Base-by-base conservation (phyloP, 1,140 invertebrate species). In the Aphelenchoides fujianensis region DNA sequence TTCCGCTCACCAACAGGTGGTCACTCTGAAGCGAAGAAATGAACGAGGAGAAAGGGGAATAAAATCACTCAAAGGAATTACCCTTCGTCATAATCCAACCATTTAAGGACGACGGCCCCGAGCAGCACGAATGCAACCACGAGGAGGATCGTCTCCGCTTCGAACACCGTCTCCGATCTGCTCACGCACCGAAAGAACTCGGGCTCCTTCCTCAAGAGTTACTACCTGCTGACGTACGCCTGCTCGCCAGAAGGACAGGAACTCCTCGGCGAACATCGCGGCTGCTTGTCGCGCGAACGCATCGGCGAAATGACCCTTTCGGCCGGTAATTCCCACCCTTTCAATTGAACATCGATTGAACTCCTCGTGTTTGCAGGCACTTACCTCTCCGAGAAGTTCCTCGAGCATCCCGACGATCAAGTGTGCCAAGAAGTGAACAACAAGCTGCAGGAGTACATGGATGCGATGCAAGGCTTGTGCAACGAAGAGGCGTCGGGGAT, bases 231-330 rank as follows among this genome's bases (percentile, higher is more conserved):
- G 34, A 83, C 80, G 12, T 83, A 81, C 64, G 82, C 82, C 31
- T 83, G 82, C 64, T 83, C 82, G 3, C 5, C 68, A 7, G 81
- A 81, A 62, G 82, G 82, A 9, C 82, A 83, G 66, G 74, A 84
- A 70, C 64, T 83, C 41, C 73, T 83, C 0, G 69, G 30, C 59
- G 71, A 83, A 12, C 80, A 83, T 54, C 67, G 82, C 28, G 35
- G 69, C 0, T 83, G 82, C 62, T 61, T 83, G 19, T 83, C 76
- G 37, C 66, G 74, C 31, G 82, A 83, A 57, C 74, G 78, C 54
- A 84, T 83, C 57, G 82, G 82, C n/a, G 82, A 83, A 64, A 83
- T 83, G 82, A 83, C 82, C 3, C 71, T 83, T 2, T 83, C 82
- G 1, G 82, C 82, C 53, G 78, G 79, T 76, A 16, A 19, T 19